These are phyloP conservation scores for Caenorhabditis japonica DNA, from an alignment of 2,888 invertebrate species.

Conservation along the genomic window DNA sequence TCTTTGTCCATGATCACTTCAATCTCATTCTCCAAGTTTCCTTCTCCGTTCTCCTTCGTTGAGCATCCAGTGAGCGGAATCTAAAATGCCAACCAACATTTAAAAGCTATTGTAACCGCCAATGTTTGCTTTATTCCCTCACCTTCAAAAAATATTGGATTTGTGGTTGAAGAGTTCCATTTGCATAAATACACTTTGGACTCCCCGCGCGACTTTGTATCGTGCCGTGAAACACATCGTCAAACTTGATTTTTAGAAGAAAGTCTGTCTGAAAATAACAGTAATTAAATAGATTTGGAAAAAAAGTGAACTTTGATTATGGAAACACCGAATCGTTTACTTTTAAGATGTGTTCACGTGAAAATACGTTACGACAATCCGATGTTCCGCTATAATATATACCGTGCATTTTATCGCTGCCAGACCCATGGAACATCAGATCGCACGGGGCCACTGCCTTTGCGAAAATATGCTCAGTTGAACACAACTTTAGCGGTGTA, in stretches of 20 bases:
- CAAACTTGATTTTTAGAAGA: slow-evolving; percentile 72
- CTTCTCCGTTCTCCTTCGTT: slow-evolving; percentile 71
- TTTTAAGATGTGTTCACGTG: no score
- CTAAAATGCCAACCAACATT: slow-evolving; percentile 57
- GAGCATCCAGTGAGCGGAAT: slow-evolving; percentile 75
- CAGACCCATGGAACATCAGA: no score
- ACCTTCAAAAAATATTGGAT: slow-evolving; percentile 73
- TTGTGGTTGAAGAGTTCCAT: slow-evolving; percentile 71
- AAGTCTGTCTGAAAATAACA: slow-evolving; percentile 72
- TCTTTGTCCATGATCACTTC: slow-evolving; percentile 64
- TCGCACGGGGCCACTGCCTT: no score
- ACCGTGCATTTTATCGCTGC: no score
- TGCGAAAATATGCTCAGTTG: no score
- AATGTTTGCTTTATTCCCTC: not conserved
- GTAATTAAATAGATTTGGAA: no score
- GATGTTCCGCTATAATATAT: no score
- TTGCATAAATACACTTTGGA: slow-evolving; percentile 76
- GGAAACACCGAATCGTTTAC: no score
- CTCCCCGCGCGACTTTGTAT: slow-evolving; percentile 74
- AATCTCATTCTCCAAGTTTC: slow-evolving; percentile 75
- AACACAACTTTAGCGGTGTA: no score
- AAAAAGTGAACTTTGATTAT: no score
- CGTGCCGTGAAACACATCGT: slow-evolving; percentile 70
- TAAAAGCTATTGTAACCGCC: no score
- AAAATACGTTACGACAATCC: no score